Base-by-base conservation (phyloP, 2,113 vertebrate genomes). In the Anhinga rufa region DNA sequence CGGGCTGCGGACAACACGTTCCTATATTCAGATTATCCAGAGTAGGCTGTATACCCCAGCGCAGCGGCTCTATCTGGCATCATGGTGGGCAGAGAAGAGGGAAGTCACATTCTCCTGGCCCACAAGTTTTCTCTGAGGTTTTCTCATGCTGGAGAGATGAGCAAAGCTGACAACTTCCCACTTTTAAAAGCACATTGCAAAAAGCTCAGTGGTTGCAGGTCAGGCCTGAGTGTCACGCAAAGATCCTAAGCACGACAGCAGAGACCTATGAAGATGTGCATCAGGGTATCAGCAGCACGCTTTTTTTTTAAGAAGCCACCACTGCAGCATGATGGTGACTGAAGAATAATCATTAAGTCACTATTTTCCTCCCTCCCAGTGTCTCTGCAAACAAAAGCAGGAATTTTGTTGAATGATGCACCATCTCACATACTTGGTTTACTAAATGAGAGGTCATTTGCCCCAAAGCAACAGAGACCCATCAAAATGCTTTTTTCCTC, bases 1-100 rank as follows among this genome's bases (percentile, higher is more conserved):
- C 9, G 0, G 1, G 17, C 62, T 60, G 42, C 5, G 1, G 62
- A 22, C 51, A 62, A 25, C 10, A 3, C 11, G n/a, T 15, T 77
- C 48, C 68, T 32, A 10, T 49, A 91, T 17, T 58, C 42, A 42
- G 13, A 61, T 38, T 46, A 48, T 44, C 40, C 7, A 3, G 24
- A 71, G 60, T 3, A 90, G 36, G 15, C 24, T 52, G 28, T 22
- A 20, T 8, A 29, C 2, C 40, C 68, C 71, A 84, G 76, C 12
- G 2, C 44, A 70, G 72, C 4, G 3, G 40, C 51, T 60, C 22
- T 19, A 48, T 16, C 10, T 4, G 4, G 60, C 10, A 1, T 8
- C 8, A 1, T 10, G 29, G 36, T 1, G 2, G 34, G 20, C 19
- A 9, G 7, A 80, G 14, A 69, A 29, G 38, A 57, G 42, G 38